A percentile compares a stretch with the other conserved stretches of the same genome.
phyloP scores from a whole-genome alignment of 1,140 invertebrate species.

The Plectus sambesii region DNA sequence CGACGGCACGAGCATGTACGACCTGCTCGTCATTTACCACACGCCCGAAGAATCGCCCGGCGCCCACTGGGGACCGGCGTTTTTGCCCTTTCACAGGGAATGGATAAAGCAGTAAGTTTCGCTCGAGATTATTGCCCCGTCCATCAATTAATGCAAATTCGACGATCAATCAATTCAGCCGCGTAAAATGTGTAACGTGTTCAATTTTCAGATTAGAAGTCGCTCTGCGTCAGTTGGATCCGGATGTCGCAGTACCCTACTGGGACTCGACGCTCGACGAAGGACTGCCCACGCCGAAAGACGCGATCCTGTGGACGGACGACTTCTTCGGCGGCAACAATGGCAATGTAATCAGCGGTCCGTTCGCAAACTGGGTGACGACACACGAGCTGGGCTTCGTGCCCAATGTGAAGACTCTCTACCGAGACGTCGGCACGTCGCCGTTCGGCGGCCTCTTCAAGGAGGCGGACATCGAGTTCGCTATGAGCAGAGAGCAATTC shows the following conservation, averaged over 20 bases:
- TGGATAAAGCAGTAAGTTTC: conserved; percentile 22
- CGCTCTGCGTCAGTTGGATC: conserved; percentile 24
- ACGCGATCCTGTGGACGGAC: conserved; percentile 22
- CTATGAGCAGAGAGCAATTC: no score
- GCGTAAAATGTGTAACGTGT: no score
- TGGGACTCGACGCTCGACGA: conserved; percentile 31
- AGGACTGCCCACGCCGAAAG: conserved; percentile 19
- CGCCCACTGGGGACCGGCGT: conserved; percentile 27
- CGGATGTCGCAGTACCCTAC: conserved; percentile 24
- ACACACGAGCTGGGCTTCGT: conserved; percentile 91
- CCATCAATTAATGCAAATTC: no score
- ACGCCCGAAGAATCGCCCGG: conserved; percentile 11
- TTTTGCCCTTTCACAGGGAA: conserved; percentile 29
- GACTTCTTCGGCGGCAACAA: conserved; percentile 19
- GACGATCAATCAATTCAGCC: no score
- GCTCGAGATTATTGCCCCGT: conserved; percentile 4
- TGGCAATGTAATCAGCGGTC: conserved; percentile 37
- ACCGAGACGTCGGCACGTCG: background rate
- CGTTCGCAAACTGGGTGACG: conserved; percentile 47
- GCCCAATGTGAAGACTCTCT: conserved; percentile 63
- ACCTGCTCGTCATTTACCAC: conserved; percentile 19
- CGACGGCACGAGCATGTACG: conserved; percentile 13
- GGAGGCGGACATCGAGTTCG: no score
- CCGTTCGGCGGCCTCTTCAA: background rate
- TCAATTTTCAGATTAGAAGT: conserved; percentile 21